A percentile compares a stretch with the other conserved stretches of the same genome.
These are phyloP conservation scores for Stictonetta naevosa DNA, from an alignment of 2,113 vertebrate genomes.

Conservation along the genomic window DNA sequence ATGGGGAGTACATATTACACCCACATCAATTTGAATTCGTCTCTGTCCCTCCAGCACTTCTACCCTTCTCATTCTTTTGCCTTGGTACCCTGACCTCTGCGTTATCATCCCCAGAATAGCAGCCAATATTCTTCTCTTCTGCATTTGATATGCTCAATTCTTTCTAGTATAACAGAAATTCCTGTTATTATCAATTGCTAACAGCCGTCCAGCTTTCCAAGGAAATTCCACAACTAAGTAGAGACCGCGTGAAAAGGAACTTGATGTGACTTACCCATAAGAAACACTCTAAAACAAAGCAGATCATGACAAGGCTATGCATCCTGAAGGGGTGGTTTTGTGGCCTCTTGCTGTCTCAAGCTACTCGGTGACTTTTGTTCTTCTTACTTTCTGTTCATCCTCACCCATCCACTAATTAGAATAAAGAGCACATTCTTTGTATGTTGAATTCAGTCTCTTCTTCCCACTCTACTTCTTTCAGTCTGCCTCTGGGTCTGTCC, in stretches of 20 bases:
- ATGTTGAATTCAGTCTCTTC: not conserved
- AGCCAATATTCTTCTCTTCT: not conserved
- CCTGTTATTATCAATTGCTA: not conserved
- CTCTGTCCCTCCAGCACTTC: not conserved
- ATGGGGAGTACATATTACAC: not conserved
- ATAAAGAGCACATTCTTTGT: not conserved
- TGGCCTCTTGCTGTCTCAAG: not conserved
- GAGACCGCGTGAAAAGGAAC: not conserved
- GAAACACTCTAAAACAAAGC: slow-evolving; percentile 37
- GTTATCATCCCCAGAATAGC: not conserved
- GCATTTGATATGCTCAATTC: not conserved
- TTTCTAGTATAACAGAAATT: not conserved
- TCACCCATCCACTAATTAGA: not conserved
- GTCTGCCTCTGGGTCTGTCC: not conserved
- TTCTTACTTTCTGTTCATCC: slow-evolving; percentile 16
- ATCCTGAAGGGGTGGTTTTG: not conserved
- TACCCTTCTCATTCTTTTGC: not conserved
- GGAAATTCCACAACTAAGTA: not conserved
- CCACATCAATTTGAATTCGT: not conserved
- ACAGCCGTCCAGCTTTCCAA: not conserved
- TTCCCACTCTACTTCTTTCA: not conserved
- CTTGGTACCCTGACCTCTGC: not conserved
- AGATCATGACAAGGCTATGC: not conserved
- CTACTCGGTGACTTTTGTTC: not conserved
- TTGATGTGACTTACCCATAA: slow-evolving; percentile 66